Percentiles rank a stretch among this genome's conserved stretches.
Evolutionary conservation across 2,113 vertebrate genomes (phyloP).

Genomic region (Chaenocephalus aceratus): DNA sequence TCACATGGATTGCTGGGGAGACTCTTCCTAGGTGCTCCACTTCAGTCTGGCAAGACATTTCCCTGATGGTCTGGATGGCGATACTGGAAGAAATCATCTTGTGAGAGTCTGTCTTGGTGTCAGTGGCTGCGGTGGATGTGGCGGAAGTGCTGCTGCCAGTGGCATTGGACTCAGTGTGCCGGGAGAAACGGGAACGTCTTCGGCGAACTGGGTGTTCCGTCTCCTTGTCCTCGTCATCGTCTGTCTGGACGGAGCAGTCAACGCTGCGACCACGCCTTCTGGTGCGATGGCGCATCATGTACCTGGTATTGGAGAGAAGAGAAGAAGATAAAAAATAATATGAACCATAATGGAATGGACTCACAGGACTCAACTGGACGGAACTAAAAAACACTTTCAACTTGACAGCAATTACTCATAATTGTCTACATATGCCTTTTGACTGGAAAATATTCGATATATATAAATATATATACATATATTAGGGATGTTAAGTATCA

Average conservation of each 20-base stretch:
- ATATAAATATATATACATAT: no score
- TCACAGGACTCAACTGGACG: no score
- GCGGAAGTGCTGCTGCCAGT: slow-evolving; percentile 23
- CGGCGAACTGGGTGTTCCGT: slow-evolving; percentile 94
- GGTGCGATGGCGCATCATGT: slow-evolving; percentile 87
- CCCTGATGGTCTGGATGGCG: slow-evolving; percentile 92
- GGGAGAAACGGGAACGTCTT: slow-evolving; percentile 90
- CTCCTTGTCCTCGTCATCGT: slow-evolving; percentile 95
- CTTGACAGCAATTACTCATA: no score
- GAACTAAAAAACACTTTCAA: no score
- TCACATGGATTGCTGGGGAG: slow-evolving; percentile 96
- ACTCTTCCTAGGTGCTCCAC: slow-evolving; percentile 87
- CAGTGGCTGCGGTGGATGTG: slow-evolving; percentile 50
- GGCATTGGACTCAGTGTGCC: slow-evolving; percentile 86
- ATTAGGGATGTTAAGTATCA: no score
- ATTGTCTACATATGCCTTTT: no score
- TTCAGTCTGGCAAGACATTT: slow-evolving; percentile 82
- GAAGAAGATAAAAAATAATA: not conserved
- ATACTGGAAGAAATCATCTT: slow-evolving; percentile 89
- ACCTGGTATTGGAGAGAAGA: slow-evolving; percentile 64
- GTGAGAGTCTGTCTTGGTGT: slow-evolving; percentile 83
- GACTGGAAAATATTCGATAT: no score
- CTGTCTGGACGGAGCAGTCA: slow-evolving; percentile 96
- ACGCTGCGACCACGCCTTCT: slow-evolving; percentile 91
- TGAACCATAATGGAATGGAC: not conserved